These are phyloP conservation scores for Ectemnius lituratus DNA, from an alignment of 2,888 invertebrate species.

Conservation along the genomic window DNA sequence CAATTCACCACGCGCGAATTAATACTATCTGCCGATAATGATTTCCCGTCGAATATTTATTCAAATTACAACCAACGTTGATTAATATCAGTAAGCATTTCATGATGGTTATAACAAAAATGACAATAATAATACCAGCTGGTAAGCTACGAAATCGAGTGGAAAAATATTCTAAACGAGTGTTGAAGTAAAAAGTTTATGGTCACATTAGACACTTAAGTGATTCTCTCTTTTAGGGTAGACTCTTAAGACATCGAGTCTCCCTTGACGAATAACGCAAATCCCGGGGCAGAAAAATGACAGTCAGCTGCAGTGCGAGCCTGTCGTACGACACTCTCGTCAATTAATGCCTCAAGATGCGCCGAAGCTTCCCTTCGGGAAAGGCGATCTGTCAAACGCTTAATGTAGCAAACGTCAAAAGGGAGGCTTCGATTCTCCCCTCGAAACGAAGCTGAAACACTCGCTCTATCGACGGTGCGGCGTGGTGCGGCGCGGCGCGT, in stretches of 20 bases:
- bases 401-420: conserved; percentile 45
- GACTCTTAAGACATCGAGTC: no score
- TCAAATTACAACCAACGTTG: neutral
- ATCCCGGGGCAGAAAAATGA: neutral
- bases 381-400: conserved; percentile 46
- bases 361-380: conserved; percentile 7
- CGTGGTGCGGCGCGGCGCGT: conserved; percentile 14
- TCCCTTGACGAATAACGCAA: no score
- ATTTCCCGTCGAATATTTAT: neutral
- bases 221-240: no score
- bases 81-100: no score
- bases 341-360: conserved; percentile 26
- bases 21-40: neutral
- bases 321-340: conserved; percentile 6
- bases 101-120: no score
- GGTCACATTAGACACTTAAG: no score
- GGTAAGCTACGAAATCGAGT: neutral
- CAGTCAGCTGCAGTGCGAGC: conserved; percentile 5
- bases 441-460: conserved; percentile 4
- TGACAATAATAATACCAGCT: no score
- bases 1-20: no score
- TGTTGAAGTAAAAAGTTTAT: no score
- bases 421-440: conserved; percentile 43
- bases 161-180: neutral
- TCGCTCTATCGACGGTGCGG: conserved; percentile 19